A percentile compares a stretch with the other conserved stretches of the same genome.
Evolutionary conservation across 2,113 vertebrate genomes (phyloP).

Genomic region (Megaleporinus macrocephalus): DNA sequence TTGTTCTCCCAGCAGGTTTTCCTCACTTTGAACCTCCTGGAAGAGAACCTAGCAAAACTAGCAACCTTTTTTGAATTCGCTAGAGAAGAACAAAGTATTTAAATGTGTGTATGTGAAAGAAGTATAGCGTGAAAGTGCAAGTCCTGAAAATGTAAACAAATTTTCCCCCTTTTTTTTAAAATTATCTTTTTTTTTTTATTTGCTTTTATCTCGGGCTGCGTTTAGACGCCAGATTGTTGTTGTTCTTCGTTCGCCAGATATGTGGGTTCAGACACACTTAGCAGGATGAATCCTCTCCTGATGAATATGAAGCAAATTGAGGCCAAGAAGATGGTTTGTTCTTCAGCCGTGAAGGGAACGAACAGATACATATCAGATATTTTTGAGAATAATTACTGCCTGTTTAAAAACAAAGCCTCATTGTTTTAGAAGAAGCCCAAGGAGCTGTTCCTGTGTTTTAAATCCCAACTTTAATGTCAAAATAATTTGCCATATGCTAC

Average conservation of each 20-base stretch:
- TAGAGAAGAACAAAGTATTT: slow-evolving; percentile 14
- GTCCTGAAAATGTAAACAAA: neutral
- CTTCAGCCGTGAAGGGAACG: neutral
- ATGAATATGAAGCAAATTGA: neutral
- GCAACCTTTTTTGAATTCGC: neutral
- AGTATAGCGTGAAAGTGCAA: neutral
- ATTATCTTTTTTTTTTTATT: neutral
- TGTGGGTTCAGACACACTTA: neutral
- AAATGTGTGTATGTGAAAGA: neutral
- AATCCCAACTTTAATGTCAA: neutral
- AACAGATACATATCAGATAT: neutral
- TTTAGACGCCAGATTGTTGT: neutral
- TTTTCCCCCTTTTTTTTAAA: neutral
- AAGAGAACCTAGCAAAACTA: neutral
- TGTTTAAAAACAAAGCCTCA: neutral
- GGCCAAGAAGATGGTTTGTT: neutral
- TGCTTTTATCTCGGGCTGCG: neutral
- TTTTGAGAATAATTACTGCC: neutral
- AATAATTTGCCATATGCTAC: neutral
- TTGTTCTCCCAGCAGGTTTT: neutral
- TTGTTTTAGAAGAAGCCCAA: neutral
- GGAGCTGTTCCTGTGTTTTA: slow-evolving; percentile 7
- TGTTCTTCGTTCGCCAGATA: neutral
- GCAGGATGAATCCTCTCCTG: neutral
- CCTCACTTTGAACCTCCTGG: neutral